Evolutionary conservation across 1,140 invertebrate species (phyloP).

Genomic region (Helicoverpa zea): DNA sequence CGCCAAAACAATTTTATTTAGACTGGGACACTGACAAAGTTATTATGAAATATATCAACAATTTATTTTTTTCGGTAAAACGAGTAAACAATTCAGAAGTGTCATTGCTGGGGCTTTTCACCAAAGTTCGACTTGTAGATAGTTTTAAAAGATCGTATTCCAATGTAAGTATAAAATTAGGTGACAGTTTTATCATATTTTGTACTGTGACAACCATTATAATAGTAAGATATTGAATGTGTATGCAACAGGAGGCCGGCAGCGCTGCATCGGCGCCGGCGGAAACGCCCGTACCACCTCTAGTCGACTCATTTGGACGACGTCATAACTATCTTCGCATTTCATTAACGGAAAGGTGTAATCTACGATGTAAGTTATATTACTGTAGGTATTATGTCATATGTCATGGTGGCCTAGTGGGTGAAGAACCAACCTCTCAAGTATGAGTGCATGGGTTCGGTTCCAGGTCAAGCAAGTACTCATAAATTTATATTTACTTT

Average conservation of each 20-base stretch:
- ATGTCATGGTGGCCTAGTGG: neutral
- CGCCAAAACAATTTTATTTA: too few relatives aligned
- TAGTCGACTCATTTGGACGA: conserved; percentile 95
- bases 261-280: conserved; percentile 51
- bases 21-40: neutral
- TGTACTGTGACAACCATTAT: too few relatives aligned
- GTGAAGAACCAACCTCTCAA: too few relatives aligned
- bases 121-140: neutral
- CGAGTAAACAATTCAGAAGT: conserved; percentile 15
- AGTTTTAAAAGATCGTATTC: conserved; percentile 1
- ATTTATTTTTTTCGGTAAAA: conserved; percentile 38
- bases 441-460: too few relatives aligned
- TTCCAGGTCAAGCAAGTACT: too few relatives aligned
- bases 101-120: neutral
- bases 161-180: conserved; percentile 17
- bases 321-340: conserved; percentile 97
- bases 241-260: neutral
- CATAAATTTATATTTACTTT: too few relatives aligned
- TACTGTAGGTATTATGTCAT: neutral
- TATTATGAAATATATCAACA: conserved; percentile 35
- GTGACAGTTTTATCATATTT: neutral
- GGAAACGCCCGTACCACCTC: conserved; percentile 84
- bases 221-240: neutral
- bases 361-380: conserved; percentile 93
- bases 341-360: conserved; percentile 98